phyloP scores from a whole-genome alignment of 2,888 invertebrate species.

The Plusia festucae region DNA sequence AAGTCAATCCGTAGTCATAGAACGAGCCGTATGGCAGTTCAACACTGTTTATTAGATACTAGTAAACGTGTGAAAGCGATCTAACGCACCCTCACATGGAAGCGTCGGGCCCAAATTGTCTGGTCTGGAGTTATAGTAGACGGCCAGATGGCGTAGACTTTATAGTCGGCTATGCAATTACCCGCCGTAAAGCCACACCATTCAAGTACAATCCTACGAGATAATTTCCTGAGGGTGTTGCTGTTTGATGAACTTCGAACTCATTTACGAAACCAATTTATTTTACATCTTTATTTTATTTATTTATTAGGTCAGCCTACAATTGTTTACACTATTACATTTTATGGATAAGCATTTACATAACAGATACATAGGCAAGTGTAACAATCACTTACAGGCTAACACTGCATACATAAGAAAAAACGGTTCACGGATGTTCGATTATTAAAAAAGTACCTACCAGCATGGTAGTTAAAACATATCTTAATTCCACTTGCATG shows the following conservation, averaged over 20 bases:
- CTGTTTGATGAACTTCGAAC: conserved; percentile 28
- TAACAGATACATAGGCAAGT: no score
- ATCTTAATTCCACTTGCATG: no score
- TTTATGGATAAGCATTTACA: no score
- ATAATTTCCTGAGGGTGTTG: conserved; percentile 34
- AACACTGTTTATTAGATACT: conserved; percentile 31
- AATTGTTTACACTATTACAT: no score
- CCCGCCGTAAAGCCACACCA: conserved; percentile 38
- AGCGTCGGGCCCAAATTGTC: conserved; percentile 35
- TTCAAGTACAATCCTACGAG: conserved; percentile 23
- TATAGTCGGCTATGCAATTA: conserved; percentile 54
- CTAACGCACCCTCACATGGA: conserved; percentile 34
- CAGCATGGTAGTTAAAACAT: no score
- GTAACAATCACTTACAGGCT: no score
- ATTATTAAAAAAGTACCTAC: no score
- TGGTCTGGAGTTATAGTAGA: conserved; percentile 25
- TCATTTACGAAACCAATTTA: conserved; percentile 3
- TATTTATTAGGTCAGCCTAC: no score
- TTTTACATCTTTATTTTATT: no score
- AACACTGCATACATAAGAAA: no score
- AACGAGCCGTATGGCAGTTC: conserved; percentile 27
- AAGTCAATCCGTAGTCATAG: conserved; percentile 44
- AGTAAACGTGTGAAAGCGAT: conserved; percentile 42
- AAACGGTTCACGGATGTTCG: no score
- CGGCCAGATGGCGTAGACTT: conserved; percentile 52